Conservation (phyloP, 2,113 vertebrate genomes). For the Herpetotheres cachinnans region DNA sequence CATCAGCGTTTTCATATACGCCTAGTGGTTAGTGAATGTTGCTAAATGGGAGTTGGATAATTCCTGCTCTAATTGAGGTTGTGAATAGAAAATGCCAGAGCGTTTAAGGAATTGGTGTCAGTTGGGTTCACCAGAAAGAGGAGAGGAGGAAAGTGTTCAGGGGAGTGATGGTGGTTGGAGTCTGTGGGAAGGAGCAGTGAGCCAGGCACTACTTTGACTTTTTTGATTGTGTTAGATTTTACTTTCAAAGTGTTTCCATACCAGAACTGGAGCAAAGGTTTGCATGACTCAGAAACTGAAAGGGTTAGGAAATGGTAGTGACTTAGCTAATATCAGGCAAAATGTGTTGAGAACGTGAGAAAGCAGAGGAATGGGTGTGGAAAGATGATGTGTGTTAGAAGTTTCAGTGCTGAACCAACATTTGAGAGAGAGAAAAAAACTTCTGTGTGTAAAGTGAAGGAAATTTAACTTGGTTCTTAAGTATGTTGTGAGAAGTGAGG, state of each 20-base stretch:
- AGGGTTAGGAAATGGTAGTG: slow-evolving; percentile 26
- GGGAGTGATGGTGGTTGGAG: not conserved
- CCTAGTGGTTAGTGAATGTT: not conserved
- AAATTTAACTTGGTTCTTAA: not conserved
- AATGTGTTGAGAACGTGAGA: not conserved
- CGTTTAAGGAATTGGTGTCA: not conserved
- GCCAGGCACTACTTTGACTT: not conserved
- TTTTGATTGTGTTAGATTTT: not conserved
- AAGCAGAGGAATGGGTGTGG: not conserved
- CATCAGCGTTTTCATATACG: not conserved
- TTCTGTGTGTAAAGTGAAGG: not conserved
- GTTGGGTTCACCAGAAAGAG: not conserved
- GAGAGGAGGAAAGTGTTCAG: not conserved
- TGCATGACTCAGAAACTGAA: slow-evolving; percentile 22
- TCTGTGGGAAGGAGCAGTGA: not conserved
- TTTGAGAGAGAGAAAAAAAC: not conserved
- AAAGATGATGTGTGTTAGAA: not conserved
- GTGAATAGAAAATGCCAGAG: not conserved
- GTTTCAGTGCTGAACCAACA: not conserved
- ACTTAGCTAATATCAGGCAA: not conserved
- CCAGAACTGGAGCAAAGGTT: slow-evolving; percentile 44
- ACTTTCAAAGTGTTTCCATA: not conserved
- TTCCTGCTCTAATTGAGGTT: not conserved
- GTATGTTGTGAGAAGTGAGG: not conserved
- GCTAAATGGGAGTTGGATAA: not conserved